Evolutionary conservation across 2,113 vertebrate genomes (phyloP), one percentile per base, ranked within the genome.

Genomic region (Erythrocebus patas): DNA sequence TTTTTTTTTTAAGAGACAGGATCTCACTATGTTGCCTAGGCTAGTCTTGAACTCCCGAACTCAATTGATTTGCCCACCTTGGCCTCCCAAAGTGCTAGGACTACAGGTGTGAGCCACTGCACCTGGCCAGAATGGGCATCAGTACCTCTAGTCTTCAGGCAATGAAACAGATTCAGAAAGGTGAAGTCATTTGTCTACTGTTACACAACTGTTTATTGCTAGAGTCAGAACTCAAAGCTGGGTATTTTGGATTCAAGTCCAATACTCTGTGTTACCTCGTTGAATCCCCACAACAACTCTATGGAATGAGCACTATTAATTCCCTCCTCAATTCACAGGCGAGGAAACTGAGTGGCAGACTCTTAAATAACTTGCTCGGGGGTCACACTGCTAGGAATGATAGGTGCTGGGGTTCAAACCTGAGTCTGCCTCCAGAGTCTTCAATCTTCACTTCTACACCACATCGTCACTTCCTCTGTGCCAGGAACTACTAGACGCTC

Each of bases 231-330:
- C 32, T 40, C 40, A 38, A 35, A 43, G 14, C 30, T 35, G 30
- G 30, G 3, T 48, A 23, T 86, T 82, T 59, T 48, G 20, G 38
- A 48, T 64, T 94, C 64, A 40, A 0, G 22, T n/a, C 61, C 64
- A 27, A 38, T 14, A n/a, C 11, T 80, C 70, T 70, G 52, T 55
- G 52, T 55, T 55, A 55, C 18, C 45, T 32, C 11, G 18, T 14
- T 8, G 30, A 85, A 18, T 45, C 18, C 45, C 91, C 59, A 4
- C 1, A 32, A 10, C 25, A 7, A 10, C 25, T 17, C 5, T 17
- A 3, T 0, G 6, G 32, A n/a, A 70, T 20, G 55, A 45, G 7
- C 40, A 5, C 52, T 6, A 0, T 8, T 18, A 13, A 14, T 22
- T 14, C 23, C 9, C 8, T n/a, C 22, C 48, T 57, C 6, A 25